Base-by-base conservation (phyloP, 2,797 vertebrate genomes). In the Pseudomugil gertrudae region DNA sequence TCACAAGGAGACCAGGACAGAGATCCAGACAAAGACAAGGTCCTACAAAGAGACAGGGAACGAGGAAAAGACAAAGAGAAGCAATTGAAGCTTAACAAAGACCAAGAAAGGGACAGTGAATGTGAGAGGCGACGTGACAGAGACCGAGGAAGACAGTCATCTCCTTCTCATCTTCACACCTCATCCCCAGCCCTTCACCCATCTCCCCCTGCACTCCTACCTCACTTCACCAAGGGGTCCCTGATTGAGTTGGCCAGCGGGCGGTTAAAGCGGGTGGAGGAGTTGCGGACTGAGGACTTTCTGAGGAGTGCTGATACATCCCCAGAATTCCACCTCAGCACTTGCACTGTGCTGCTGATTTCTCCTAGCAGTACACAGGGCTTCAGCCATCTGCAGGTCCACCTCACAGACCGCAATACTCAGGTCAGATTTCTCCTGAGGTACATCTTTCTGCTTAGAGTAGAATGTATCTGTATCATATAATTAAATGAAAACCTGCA, bases 171-270 rank as follows among this genome's bases (percentile, higher is more conserved):
- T 23, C 60, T 21, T 76, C 77, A 71, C 69, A 67, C 78, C 79
- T 87, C 79, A 54, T 64, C 85, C 30, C 69, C 83, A 0, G 72
- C 75, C 69, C 78, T 69, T 53, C 79, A 72, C 43, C 71, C 78
- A 29, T 80, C 90, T 61, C 85, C 93, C 68, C 89, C 88, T 24
- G 73, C 92, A 84, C 90, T 94, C 91, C 94, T 95, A 94, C 94
- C 94, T 94, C 93, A 95, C 92, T 95, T 95, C 84, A 90, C 90
- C 87, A 95, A 94, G 91, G 94, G 94, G 74, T 95, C 94, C 64
- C 91, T 95, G 69, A 95, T 95, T 19, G 93, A 95, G 86, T 69
- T 95, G 81, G 93, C 92, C 56, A 89, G 90, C 0, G 94, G 94
- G 36, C 83, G 81, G 65, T 69, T 95, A 81, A 94, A 94, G 83